Percentiles rank a stretch among this genome's conserved stretches.
These are phyloP conservation scores for Mesochorus sp. DNA, from an alignment of 2,888 invertebrate species.

Conservation along the genomic window DNA sequence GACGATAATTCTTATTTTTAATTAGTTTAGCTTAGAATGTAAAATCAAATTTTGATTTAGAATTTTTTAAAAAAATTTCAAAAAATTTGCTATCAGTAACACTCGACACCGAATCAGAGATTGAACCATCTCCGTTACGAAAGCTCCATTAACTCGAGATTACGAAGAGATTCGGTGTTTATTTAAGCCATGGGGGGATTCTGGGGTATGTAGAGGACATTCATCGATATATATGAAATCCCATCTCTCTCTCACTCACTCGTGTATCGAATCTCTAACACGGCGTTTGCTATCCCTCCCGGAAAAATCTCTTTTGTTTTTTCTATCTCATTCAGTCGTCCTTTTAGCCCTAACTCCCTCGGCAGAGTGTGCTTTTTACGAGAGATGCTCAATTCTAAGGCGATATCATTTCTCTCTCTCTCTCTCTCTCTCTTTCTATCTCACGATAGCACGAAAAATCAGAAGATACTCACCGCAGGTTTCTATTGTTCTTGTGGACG, in stretches of 20 bases:
- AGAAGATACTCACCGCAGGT: constrained; percentile 46
- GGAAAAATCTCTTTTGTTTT: constrained; percentile 62
- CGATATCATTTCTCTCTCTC: constrained; percentile 68
- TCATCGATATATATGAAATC: constrained; percentile 42
- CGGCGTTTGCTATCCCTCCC: neutral
- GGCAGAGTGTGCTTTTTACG: constrained; percentile 45
- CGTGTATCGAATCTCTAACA: constrained; percentile 23
- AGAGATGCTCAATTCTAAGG: constrained; percentile 57
- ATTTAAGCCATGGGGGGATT: constrained; percentile 73
- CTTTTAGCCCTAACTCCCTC: constrained; percentile 10
- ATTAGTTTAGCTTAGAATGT: too few relatives aligned
- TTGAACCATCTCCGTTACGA: constrained; percentile 50
- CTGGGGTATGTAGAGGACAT: constrained; percentile 64
- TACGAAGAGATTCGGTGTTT: constrained; percentile 77
- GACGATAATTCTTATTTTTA: too few relatives aligned
- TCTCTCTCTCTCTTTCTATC: too few relatives aligned
- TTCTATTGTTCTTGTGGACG: constrained; percentile 72
- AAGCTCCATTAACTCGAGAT: constrained; percentile 79
- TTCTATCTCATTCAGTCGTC: constrained; percentile 11
- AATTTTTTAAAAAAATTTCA: neutral
- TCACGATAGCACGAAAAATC: constrained; percentile 63
- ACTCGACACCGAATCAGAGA: constrained; percentile 27
- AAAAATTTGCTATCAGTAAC: neutral
- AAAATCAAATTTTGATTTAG: too few relatives aligned
- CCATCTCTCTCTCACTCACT: constrained; percentile 21